Base-by-base conservation (phyloP, 2,113 vertebrate species). In the Anseranas semipalmata region DNA sequence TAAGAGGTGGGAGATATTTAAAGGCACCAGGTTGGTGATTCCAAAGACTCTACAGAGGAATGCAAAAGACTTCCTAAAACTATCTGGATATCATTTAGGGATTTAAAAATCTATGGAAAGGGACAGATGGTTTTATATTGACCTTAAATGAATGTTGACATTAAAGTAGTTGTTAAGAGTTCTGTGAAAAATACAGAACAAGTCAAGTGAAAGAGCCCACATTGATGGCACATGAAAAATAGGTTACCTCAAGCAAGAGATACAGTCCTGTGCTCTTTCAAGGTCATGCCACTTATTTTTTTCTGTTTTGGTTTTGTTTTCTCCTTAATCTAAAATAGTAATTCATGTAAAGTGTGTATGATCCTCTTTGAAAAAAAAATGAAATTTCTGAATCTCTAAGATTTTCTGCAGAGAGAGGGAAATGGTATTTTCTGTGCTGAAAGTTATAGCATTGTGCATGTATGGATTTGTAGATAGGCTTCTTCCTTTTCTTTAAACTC, bases 151-250 rank as follows among this genome's bases (percentile, higher is more conserved):
- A 95, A 87, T 8, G 0, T 35, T 94, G 96, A 96, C 89, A 93
- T 96, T 96, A 72, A 94, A 95, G 63, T 6, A 80, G 52, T 76
- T 78, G 91, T 94, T 94, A 65, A 65, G 65, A 92, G 73, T 56
- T 91, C 70, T 58, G 63, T 86, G 76, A 91, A 91, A 92, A 94
- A 91, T 18, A 43, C 30, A 30, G 53, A 96, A 50, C 66, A 95
- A 94, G 81, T 94, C 94, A 94, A 95, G 91, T 94, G 87, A 93
- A 95, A 96, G 89, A 94, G 56, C 15, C 56, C 39, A 21, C 68
- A 62, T 68, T 74, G 45, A 85, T 41, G n/a, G 76, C 76, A 93
- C 68, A 67, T 39, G 72, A 88, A 88, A 92, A 93, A 90, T 19
- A 74, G 18, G 35, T 93, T 85, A 95, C 68, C 52, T 81, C 35